Evolutionary conservation across 1,140 invertebrate genomes (phyloP).

Genomic region (Zaprionus gabonicus): DNA sequence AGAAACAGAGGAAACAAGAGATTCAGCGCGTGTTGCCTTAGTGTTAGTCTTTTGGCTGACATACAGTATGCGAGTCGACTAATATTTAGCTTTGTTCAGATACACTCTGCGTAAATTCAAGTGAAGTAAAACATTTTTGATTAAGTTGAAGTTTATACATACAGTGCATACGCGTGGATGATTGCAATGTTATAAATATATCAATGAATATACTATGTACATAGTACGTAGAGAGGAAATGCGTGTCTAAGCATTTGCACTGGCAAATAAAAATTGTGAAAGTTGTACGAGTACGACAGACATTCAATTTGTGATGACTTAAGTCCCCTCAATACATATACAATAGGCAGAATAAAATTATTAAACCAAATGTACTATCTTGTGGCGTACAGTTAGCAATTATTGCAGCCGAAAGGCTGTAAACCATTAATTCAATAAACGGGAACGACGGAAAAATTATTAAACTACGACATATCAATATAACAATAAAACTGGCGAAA

Average conservation of each 20-base stretch:
- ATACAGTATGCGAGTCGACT: conserved; percentile 29
- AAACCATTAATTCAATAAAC: conserved; percentile 27
- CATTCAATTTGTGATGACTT: conserved; percentile 27
- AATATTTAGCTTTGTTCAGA: conserved; percentile 42
- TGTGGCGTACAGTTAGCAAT: conserved; percentile 70
- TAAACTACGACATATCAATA: conserved; percentile 14
- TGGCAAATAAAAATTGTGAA: conserved; percentile 36
- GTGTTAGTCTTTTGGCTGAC: conserved; percentile 32
- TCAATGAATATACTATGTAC: conserved; percentile 13
- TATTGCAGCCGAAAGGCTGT: conserved; percentile 60
- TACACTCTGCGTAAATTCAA: conserved; percentile 25
- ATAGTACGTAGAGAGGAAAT: conserved; percentile 22
- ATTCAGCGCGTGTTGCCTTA: conserved; percentile 10
- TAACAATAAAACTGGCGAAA: conserved; percentile 21
- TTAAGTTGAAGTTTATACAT: conserved; percentile 5
- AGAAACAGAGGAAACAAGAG: conserved; percentile 31
- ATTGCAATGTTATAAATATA: conserved; percentile 23
- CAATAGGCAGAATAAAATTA: conserved; percentile 54
- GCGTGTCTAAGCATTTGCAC: conserved; percentile 8
- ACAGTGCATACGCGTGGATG: conserved; percentile 11
- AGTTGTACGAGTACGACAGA: conserved; percentile 22
- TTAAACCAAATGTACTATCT: conserved; percentile 72
- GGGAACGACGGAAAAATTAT: conserved; percentile 19
- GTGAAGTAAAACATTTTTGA: conserved; percentile 30
- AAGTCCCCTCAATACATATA: conserved; percentile 33